These are phyloP conservation scores for Serripes groenlandicus DNA, from an alignment of 2,888 invertebrate species.

Conservation along the genomic window DNA sequence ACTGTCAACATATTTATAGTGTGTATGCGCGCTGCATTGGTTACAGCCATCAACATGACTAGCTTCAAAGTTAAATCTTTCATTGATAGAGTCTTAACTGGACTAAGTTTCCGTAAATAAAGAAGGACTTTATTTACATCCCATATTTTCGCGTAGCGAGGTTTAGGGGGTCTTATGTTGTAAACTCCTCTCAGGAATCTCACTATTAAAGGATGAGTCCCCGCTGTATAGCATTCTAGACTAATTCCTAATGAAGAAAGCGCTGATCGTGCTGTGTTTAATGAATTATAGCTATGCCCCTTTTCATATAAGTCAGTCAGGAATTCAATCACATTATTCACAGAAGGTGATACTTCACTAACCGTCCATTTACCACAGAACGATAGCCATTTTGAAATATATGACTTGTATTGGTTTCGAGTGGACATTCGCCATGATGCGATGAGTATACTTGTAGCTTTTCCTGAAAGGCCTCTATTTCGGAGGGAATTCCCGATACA, in stretches of 20 bases:
- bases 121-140: constrained; percentile 5
- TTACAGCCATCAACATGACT: constrained; percentile 18
- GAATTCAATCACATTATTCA: constrained; percentile 31
- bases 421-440: constrained; percentile 27
- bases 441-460: constrained; percentile 28
- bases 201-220: constrained; percentile 17
- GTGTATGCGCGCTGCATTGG: constrained; percentile 9
- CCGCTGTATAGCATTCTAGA: background rate
- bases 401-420: constrained; percentile 17
- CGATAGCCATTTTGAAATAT: constrained; percentile 29
- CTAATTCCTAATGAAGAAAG: constrained; percentile 30
- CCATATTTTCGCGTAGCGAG: too few species aligned
- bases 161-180: background rate
- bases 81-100: background rate
- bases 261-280: constrained; percentile 35
- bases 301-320: constrained; percentile 23
- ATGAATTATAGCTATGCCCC: constrained; percentile 29
- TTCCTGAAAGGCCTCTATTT: constrained; percentile 23
- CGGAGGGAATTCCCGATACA: constrained; percentile 28
- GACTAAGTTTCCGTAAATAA: constrained; percentile 11
- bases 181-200: constrained; percentile 14
- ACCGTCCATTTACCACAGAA: constrained; percentile 36
- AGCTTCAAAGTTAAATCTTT: constrained; percentile 19
- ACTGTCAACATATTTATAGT: constrained; percentile 16
- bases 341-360: too few species aligned